These are phyloP conservation scores for Hirtodrosophila cameraria DNA, from an alignment of 2,888 invertebrate species.

Conservation along the genomic window DNA sequence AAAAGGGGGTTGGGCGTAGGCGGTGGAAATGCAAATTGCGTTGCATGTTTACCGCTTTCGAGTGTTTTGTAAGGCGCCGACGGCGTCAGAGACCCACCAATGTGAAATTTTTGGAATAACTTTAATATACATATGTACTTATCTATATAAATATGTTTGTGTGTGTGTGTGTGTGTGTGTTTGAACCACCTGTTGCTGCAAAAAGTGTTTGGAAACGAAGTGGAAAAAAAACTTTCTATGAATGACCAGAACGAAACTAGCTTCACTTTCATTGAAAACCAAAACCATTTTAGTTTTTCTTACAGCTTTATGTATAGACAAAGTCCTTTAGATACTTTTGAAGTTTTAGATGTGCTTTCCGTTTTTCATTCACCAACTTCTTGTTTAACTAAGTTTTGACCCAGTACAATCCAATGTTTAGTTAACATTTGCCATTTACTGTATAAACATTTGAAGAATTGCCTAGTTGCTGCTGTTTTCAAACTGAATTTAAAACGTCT, in stretches of 20 bases:
- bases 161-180: slow-evolving; percentile 2
- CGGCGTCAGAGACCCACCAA: slow-evolving; percentile 38
- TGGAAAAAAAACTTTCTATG: slow-evolving; percentile 38
- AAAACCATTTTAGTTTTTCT: background rate
- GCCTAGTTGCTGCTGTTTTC: no score
- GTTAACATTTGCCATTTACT: no score
- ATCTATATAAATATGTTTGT: background rate
- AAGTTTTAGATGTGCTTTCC: no score
- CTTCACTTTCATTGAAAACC: slow-evolving; percentile 39
- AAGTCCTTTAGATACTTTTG: no score
- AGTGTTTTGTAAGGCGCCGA: slow-evolving; percentile 61
- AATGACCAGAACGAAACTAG: slow-evolving; percentile 23
- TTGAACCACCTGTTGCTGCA: slow-evolving; percentile 47
- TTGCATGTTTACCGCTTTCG: slow-evolving; percentile 55
- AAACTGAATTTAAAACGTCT: no score
- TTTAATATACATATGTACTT: slow-evolving; percentile 1
- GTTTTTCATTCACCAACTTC: no score
- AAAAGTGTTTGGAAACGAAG: slow-evolving; percentile 18
- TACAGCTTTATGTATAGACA: background rate
- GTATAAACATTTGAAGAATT: no score
- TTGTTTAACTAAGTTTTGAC: no score
- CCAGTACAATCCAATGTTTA: no score
- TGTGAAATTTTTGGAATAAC: slow-evolving; percentile 41
- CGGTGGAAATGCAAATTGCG: slow-evolving; percentile 53
- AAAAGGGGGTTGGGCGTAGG: background rate